Conservation (phyloP, 2,797 vertebrate genomes). For the Oceanodroma leucorhoa region DNA sequence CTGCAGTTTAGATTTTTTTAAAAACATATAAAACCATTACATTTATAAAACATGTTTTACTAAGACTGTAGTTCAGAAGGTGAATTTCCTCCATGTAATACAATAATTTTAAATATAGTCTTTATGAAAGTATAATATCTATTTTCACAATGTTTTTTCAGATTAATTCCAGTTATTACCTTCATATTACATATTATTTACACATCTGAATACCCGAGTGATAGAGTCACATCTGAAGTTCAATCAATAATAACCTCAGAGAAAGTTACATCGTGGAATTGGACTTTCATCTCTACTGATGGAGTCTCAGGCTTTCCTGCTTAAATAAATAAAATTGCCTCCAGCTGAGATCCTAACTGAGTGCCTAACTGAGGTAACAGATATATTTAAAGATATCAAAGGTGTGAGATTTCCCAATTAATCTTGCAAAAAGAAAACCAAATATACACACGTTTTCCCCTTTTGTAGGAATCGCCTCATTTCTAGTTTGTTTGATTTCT, state of each 20-base stretch:
- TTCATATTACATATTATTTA: neutral
- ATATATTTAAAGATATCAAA: neutral
- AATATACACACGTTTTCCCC: neutral
- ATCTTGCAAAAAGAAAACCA: neutral
- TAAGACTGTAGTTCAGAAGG: neutral
- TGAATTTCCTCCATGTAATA: neutral
- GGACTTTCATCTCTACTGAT: neutral
- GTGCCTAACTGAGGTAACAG: neutral
- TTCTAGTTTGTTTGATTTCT: neutral
- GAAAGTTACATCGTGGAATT: neutral
- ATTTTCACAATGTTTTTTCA: neutral
- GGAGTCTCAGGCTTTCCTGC: neutral
- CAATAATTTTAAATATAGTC: neutral
- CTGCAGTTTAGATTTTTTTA: neutral
- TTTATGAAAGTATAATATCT: neutral
- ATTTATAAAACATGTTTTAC: neutral
- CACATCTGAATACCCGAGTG: neutral
- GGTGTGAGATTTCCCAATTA: neutral
- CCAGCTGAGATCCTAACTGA: neutral
- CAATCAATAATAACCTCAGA: neutral
- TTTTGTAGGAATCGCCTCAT: neutral
- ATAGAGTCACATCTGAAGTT: neutral
- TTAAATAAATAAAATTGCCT: constrained; percentile 4
- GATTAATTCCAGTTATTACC: neutral
- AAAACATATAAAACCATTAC: neutral